These are phyloP conservation scores for Eilema depressum DNA, from an alignment of 2,888 invertebrate genomes.

Conservation along the genomic window DNA sequence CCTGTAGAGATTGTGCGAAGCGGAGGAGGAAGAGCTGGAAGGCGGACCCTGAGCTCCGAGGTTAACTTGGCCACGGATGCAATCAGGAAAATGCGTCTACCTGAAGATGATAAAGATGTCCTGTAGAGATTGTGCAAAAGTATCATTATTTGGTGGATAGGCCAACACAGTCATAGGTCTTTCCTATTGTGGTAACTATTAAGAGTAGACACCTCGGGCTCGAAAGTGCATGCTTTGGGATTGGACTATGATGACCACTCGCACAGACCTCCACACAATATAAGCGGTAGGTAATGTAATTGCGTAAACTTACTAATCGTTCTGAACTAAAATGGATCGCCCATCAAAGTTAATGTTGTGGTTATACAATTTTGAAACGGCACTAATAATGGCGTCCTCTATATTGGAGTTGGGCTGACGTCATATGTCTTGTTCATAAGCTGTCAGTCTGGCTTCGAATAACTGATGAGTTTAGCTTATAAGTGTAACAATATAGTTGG, in stretches of 20 bases:
- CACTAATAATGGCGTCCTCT: constrained; percentile 9
- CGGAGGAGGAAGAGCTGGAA: too few relatives aligned
- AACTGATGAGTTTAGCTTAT: background rate
- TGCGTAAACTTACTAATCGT: background rate
- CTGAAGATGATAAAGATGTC: too few relatives aligned
- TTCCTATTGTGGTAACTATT: too few relatives aligned
- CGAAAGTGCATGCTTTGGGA: too few relatives aligned
- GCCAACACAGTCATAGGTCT: too few relatives aligned
- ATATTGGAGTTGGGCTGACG: background rate
- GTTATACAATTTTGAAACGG: constrained; percentile 11
- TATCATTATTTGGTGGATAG: too few relatives aligned
- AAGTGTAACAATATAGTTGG: background rate
- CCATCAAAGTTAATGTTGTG: constrained; percentile 5
- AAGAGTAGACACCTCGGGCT: too few relatives aligned
- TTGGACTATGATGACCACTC: background rate
- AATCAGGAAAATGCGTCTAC: too few relatives aligned
- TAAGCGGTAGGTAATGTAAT: background rate
- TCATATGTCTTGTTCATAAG: background rate
- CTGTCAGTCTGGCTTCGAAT: background rate
- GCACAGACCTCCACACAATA: background rate
- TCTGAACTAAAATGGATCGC: background rate
- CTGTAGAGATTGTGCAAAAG: too few relatives aligned
- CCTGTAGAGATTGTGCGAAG: too few relatives aligned
- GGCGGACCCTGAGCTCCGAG: too few relatives aligned
- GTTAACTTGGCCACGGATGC: too few relatives aligned